Evolutionary conservation across 2,113 vertebrate genomes (phyloP).

Genomic region (Pseudorhombus dupliciocellatus): DNA sequence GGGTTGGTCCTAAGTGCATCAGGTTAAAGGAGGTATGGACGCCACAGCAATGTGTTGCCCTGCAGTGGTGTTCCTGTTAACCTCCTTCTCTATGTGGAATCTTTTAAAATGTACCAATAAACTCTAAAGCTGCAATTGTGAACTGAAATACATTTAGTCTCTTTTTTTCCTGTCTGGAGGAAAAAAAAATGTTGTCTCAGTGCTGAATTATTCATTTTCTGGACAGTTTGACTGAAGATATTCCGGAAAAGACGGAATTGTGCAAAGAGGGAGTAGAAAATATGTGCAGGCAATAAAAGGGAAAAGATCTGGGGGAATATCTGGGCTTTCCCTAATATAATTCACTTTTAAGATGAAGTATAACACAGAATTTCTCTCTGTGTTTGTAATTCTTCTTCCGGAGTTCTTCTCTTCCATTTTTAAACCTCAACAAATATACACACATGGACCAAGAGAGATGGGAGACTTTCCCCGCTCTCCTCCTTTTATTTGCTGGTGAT

Average conservation of each 20-base stretch:
- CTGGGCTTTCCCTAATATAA: slow-evolving; percentile 1
- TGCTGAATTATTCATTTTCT: slow-evolving; percentile 67
- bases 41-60: not conserved
- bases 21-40: not conserved
- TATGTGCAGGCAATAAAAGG: slow-evolving; percentile 21
- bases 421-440: not conserved
- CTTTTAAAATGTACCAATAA: slow-evolving; percentile 8
- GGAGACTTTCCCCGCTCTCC: not conserved
- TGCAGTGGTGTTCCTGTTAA: not conserved
- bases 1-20: too few relatives aligned
- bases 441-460: not conserved
- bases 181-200: slow-evolving; percentile 35
- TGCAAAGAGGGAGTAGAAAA: slow-evolving; percentile 7
- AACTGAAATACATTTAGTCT: slow-evolving; percentile 21
- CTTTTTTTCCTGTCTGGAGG: slow-evolving; percentile 14
- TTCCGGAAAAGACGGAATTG: slow-evolving; percentile 28
- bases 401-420: slow-evolving; percentile 2
- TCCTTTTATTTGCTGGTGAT: slow-evolving; percentile 60
- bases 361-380: slow-evolving; percentile 9
- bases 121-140: slow-evolving; percentile 24
- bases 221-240: slow-evolving; percentile 33
- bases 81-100: not conserved
- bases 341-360: slow-evolving; percentile 3
- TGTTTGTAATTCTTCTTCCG: not conserved
- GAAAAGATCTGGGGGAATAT: slow-evolving; percentile 11